Evolutionary conservation across 2,797 vertebrate species (phyloP).

Genomic region (Molossus alvarezi): DNA sequence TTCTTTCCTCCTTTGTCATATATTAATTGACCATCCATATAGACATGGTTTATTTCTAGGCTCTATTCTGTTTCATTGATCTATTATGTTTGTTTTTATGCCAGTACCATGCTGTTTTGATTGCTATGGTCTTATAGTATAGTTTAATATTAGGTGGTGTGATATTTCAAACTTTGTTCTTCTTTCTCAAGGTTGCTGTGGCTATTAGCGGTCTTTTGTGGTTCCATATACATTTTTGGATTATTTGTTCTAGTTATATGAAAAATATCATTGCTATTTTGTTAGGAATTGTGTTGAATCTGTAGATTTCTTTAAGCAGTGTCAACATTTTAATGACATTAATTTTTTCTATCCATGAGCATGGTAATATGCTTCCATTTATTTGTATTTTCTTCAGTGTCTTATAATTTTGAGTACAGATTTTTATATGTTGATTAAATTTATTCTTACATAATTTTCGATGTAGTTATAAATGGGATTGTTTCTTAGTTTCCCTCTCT

Average conservation of each 20-base stretch:
- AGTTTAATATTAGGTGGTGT: neutral
- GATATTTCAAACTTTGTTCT: neutral
- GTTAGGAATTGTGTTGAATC: neutral
- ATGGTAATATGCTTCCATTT: neutral
- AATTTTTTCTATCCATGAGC: neutral
- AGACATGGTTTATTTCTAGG: neutral
- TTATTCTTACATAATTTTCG: neutral
- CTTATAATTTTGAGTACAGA: neutral
- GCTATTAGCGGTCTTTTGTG: neutral
- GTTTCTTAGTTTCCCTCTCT: neutral
- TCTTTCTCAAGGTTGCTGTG: neutral
- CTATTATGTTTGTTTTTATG: neutral
- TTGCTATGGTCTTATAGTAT: neutral
- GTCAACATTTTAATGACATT: neutral
- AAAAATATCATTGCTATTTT: neutral
- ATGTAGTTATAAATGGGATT: neutral
- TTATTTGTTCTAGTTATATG: neutral
- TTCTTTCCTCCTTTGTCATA: neutral
- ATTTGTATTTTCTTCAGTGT: neutral
- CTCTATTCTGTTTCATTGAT: neutral
- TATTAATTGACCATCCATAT: neutral
- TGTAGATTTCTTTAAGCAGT: neutral
- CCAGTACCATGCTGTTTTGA: neutral
- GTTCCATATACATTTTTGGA: neutral
- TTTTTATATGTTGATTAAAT: neutral